Percentiles rank a stretch among this genome's conserved stretches.
These are phyloP conservation scores for Meloidogyne chitwoodi DNA, from an alignment of 1,140 invertebrate species.

Conservation along the genomic window DNA sequence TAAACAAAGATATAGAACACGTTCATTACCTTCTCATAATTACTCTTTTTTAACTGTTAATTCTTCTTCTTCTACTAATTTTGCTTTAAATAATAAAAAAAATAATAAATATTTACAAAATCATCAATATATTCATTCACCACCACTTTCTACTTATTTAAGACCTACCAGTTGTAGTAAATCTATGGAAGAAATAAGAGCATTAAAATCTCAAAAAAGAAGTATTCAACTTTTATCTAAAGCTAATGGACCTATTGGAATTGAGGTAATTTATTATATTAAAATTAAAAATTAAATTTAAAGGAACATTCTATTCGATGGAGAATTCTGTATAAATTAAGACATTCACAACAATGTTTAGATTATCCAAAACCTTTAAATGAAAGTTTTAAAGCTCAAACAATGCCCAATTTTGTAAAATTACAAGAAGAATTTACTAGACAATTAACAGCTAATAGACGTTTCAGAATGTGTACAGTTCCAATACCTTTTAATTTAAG, in stretches of 20 bases:
- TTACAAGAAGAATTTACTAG: constrained; percentile 18
- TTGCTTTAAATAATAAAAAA: neutral
- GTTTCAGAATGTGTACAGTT: neutral
- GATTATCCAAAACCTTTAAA: neutral
- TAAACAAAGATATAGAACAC: neutral
- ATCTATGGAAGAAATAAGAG: neutral
- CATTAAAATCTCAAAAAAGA: neutral
- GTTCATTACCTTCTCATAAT: neutral
- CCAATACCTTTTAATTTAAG: constrained; percentile 19
- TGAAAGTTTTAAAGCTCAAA: neutral
- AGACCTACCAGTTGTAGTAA: neutral
- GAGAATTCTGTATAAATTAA: constrained; percentile 12
- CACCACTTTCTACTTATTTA: constrained; percentile 14
- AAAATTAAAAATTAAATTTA: no score
- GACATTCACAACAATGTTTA: constrained; percentile 18
- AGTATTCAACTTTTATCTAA: constrained; percentile 10
- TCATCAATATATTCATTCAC: neutral
- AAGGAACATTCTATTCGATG: constrained; percentile 31
- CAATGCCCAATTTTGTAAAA: constrained; percentile 18
- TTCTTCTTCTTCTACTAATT: neutral
- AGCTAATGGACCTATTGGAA: constrained; percentile 12
- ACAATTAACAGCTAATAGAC: constrained; percentile 6
- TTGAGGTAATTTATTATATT: constrained; percentile 14
- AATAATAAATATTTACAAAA: neutral
- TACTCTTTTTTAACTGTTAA: neutral